These are phyloP conservation scores for Morpho deidamia DNA, from an alignment of 2,888 invertebrate genomes.

Conservation along the genomic window DNA sequence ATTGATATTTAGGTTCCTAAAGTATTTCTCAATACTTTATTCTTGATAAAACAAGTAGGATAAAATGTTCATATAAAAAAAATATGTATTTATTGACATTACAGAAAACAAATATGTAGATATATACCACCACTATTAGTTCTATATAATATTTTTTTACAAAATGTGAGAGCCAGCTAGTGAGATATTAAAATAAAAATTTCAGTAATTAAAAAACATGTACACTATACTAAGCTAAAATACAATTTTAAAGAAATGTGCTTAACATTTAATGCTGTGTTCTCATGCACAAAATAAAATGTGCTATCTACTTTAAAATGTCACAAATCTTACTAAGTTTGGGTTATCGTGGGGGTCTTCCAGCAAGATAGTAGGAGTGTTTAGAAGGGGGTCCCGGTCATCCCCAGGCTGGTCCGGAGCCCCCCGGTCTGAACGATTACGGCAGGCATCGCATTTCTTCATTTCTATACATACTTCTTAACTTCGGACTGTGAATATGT, in stretches of 20 bases:
- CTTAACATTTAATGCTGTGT: constrained; percentile 5
- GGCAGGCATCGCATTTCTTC: constrained; percentile 66
- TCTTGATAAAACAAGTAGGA: too few species aligned
- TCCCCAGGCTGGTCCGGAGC: constrained; percentile 38
- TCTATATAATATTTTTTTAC: too few species aligned
- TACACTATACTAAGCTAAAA: not conserved
- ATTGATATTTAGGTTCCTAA: too few species aligned
- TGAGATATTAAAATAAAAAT: too few species aligned
- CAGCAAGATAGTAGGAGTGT: constrained; percentile 50
- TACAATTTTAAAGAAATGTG: constrained; percentile 9
- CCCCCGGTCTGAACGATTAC: constrained; percentile 57
- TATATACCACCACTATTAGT: too few species aligned
- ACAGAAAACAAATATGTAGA: too few species aligned
- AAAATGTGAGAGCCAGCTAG: too few species aligned
- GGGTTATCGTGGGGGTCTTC: constrained; percentile 58
- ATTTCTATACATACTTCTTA: constrained; percentile 72
- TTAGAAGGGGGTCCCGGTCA: constrained; percentile 60
- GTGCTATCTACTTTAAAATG: constrained; percentile 43
- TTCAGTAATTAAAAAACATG: too few species aligned
- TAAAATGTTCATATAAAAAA: too few species aligned
- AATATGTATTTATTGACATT: too few species aligned
- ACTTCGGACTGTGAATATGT: constrained; percentile 63
- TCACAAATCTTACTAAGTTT: constrained; percentile 57
- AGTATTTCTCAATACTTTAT: too few species aligned
- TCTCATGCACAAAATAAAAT: constrained; percentile 31